Evolutionary conservation across 1,140 invertebrate genomes (phyloP), one percentile per base, ranked within the genome.

Genomic region (Drosophila ercepeae): DNA sequence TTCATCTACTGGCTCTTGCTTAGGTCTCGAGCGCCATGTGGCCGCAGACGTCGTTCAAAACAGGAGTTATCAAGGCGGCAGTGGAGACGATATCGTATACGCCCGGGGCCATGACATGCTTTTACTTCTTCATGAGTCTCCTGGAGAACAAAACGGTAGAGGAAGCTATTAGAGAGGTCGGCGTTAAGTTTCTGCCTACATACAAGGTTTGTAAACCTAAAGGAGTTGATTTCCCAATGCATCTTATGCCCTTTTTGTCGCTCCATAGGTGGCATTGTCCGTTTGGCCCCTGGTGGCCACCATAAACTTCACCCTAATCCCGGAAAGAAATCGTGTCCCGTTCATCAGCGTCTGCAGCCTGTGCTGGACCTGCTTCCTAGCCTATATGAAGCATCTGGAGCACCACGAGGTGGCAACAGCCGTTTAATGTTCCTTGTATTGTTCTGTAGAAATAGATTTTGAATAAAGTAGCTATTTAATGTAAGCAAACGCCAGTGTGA

Each of bases 201-300:
- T 97, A 84, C 50, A 91, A 90, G 72, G 90, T 91, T 61, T 9
- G 9, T 7, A 23, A 16, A 39, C 4, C 36, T 11, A 0, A 11
- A 29, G 9, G 2, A 42, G 39, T 7, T 2, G 18, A 16, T 39
- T 18, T 18, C 16, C 19, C 2, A 48, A 9, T 11, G 4, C n/a
- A 3, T 14, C 13, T 41, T 2, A 11, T 19, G 63, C 4, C 11
- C 2, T n/a, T 27, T 3, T 32, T 32, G 9, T 32, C 9, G 0
- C 14, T 7, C 46, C 93, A 61, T 75, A 97, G 96, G 94, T 96
- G 68, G 96, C 94, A 19, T 92, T 95, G 32, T 95, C 94, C 49
- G 92, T 97, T 19, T 97, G 97, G 96, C 96, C 96, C n/a, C 74
- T 96, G 50, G 91, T 97, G 25, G 96, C 96, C 90, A 95, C 96